Percentiles rank a stretch among this genome's conserved stretches.
These are phyloP conservation scores for Nettapus auritus DNA, from an alignment of 2,113 vertebrate genomes.

Conservation along the genomic window DNA sequence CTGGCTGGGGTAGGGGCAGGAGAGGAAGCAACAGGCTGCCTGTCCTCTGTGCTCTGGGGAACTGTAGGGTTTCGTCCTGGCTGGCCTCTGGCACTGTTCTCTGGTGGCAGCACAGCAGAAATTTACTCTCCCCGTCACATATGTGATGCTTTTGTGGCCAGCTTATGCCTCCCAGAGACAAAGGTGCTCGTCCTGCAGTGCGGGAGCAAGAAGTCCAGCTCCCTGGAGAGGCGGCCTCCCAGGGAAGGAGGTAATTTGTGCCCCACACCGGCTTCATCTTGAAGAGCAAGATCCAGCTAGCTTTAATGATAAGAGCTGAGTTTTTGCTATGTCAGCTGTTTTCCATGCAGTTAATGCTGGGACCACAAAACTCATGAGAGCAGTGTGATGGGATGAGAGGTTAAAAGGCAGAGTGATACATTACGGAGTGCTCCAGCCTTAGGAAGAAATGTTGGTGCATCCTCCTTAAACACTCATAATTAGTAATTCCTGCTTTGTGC, in stretches of 20 bases:
- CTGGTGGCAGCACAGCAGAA: neutral
- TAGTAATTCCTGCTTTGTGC: neutral
- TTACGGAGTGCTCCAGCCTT: neutral
- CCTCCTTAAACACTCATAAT: neutral
- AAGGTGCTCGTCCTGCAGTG: fast-evolving
- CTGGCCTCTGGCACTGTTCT: neutral
- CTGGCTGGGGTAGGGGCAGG: neutral
- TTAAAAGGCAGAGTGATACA: neutral
- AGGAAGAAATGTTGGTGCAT: neutral
- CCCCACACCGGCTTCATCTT: neutral
- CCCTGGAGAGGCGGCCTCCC: neutral
- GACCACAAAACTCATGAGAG: conserved; percentile 2
- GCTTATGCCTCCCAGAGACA: fast-evolving
- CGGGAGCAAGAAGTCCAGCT: neutral
- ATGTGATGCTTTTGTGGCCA: neutral
- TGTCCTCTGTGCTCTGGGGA: neutral
- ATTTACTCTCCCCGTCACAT: fast-evolving
- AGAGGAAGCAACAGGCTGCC: neutral
- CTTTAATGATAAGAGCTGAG: neutral
- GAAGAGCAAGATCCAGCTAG: neutral
- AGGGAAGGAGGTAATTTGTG: neutral
- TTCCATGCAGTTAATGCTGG: neutral
- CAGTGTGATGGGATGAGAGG: neutral
- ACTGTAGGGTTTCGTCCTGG: neutral
- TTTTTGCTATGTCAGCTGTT: neutral